phyloP scores from a whole-genome alignment of 2,888 invertebrate species.

The Rhogogaster chlorosoma region DNA sequence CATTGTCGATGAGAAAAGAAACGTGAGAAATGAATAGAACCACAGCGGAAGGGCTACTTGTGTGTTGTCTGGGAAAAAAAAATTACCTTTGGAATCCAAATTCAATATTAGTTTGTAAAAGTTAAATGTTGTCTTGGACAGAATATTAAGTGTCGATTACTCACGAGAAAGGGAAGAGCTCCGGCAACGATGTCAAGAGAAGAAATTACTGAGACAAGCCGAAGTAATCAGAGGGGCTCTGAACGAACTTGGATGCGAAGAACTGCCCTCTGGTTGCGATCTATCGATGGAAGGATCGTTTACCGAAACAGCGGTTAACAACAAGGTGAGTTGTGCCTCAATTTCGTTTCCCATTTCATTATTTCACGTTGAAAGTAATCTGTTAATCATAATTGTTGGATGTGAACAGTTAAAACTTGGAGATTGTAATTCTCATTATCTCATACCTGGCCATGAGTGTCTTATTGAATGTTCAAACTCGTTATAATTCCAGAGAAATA shows the following conservation, averaged over 20 bases:
- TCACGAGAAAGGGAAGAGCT: slow-evolving; percentile 83
- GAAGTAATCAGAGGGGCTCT: slow-evolving; percentile 92
- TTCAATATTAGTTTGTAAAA: slow-evolving; percentile 45
- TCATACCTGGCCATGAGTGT: neutral
- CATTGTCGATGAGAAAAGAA: neutral
- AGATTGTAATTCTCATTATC: neutral
- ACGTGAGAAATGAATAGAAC: neutral
- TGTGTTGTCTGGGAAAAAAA: slow-evolving; percentile 42
- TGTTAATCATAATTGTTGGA: neutral
- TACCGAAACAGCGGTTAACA: slow-evolving; percentile 70
- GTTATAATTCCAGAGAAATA: slow-evolving; percentile 72
- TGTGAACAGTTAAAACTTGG: neutral
- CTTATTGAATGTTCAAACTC: slow-evolving; percentile 37
- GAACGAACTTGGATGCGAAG: slow-evolving; percentile 92
- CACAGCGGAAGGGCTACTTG: slow-evolving; percentile 17
- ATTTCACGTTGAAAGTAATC: neutral
- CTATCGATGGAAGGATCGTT: slow-evolving; percentile 78
- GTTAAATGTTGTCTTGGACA: slow-evolving; percentile 56
- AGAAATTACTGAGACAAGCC: slow-evolving; percentile 89
- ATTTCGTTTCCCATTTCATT: neutral
- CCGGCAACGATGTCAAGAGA: slow-evolving; percentile 89
- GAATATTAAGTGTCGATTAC: slow-evolving; percentile 70
- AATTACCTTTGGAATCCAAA: slow-evolving; percentile 5
- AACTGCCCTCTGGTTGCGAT: slow-evolving; percentile 92
- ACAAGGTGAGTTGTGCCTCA: slow-evolving; percentile 65